Evolutionary conservation across 1,140 invertebrate species (phyloP).

Genomic region (Drosophila miranda): DNA sequence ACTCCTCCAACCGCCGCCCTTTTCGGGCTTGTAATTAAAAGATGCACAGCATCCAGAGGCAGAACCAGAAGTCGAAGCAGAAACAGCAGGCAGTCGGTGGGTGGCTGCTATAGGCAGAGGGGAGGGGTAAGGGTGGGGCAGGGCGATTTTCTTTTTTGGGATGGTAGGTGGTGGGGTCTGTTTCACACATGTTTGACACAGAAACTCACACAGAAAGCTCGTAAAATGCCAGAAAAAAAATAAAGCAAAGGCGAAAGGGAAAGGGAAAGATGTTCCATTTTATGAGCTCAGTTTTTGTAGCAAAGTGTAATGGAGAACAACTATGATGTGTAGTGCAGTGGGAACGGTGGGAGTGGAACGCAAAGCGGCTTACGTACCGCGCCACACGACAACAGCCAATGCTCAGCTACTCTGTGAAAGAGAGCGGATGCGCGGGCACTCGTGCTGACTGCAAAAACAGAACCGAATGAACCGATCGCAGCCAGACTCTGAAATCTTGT

Average conservation of each 20-base stretch:
- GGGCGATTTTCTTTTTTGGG: not conserved
- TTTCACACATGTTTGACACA: conserved; percentile 40
- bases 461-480: no score
- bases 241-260: conserved; percentile 2
- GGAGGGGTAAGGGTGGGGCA: not conserved
- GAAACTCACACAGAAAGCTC: conserved; percentile 23
- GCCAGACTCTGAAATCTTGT: no score
- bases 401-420: no score
- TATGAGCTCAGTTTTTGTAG: no score
- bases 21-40: conserved; percentile 46
- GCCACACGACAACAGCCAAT: no score
- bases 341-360: no score
- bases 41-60: conserved; percentile 31
- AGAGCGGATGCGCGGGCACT: no score
- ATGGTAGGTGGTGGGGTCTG: conserved; percentile 1
- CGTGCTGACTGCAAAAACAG: no score
- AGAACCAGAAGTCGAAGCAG: conserved; percentile 13
- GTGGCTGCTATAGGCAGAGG: not conserved
- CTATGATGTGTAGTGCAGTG: conserved; percentile 6
- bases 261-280: conserved; percentile 6
- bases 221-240: conserved; percentile 14
- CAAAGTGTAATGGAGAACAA: not conserved
- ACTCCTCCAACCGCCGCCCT: conserved; percentile 18
- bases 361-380: no score
- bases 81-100: conserved; percentile 27